Conservation (phyloP, 1,140 invertebrate species). For the Drosophila subobscura region DNA sequence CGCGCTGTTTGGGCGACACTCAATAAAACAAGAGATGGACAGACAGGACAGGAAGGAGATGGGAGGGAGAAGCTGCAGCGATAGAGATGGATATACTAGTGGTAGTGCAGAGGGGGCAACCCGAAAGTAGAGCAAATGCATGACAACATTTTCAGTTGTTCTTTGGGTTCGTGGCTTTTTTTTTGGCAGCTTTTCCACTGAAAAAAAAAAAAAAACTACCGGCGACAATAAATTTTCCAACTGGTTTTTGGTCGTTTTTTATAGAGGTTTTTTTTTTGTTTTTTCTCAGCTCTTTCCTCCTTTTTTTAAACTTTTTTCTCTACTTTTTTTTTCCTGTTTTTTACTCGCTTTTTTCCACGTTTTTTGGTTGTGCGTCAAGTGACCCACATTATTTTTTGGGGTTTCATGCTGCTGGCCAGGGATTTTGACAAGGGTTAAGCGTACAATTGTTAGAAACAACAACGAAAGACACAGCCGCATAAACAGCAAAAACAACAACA, state of each 20-base stretch:
- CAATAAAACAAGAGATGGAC: conserved; percentile 47
- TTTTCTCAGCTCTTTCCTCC: neutral
- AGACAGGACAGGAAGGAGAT: conserved; percentile 10
- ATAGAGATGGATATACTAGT: conserved; percentile 3
- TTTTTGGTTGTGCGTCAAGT: conserved; percentile 47
- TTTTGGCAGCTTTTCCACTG: conserved; percentile 31
- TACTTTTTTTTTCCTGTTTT: too few species aligned
- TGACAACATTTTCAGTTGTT: conserved; percentile 49
- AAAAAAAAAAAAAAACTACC: conserved; percentile 14
- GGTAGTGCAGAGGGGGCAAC: too few species aligned
- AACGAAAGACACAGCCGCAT: conserved; percentile 44
- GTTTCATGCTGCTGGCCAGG: conserved; percentile 21
- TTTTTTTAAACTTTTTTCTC: too few species aligned
- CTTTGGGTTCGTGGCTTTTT: conserved; percentile 27
- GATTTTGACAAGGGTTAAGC: conserved; percentile 31
- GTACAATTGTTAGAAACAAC: conserved; percentile 45
- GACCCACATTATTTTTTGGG: conserved; percentile 52
- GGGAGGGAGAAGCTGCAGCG: conserved; percentile 9
- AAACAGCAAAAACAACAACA: conserved; percentile 14
- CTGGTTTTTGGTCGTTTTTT: conserved; percentile 15
- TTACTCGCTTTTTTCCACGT: neutral
- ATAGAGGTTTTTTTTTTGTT: conserved; percentile 21
- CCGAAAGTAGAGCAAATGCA: conserved; percentile 42
- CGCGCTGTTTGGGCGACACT: conserved; percentile 22
- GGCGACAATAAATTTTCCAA: conserved; percentile 55